Conservation (phyloP, 2,797 vertebrate genomes). For the Champsocephalus esox region DNA sequence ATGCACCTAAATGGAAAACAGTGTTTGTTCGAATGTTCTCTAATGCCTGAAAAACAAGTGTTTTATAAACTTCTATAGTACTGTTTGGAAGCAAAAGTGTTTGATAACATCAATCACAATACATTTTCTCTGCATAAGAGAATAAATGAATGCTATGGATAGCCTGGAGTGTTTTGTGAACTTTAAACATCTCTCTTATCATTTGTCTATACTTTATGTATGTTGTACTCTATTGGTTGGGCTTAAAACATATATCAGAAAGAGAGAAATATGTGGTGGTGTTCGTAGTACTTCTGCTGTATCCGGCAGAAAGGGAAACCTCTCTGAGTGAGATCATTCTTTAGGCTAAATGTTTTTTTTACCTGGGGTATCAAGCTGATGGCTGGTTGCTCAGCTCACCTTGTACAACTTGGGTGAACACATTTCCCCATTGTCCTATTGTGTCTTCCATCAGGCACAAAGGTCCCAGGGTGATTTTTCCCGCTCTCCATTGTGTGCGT, state of each 20-base stretch:
- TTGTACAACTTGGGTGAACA: constrained; percentile 45
- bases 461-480: constrained; percentile 47
- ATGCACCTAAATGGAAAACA: constrained; percentile 45
- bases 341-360: constrained; percentile 66
- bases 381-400: constrained; percentile 71
- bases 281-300: constrained; percentile 64
- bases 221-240: constrained; percentile 17
- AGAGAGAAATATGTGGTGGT: constrained; percentile 66
- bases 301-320: constrained; percentile 63
- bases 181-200: background rate
- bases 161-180: constrained; percentile 3
- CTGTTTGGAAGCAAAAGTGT: constrained; percentile 39
- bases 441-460: constrained; percentile 33
- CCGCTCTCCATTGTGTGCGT: constrained; percentile 21
- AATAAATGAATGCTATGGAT: constrained; percentile 4
- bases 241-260: constrained; percentile 73
- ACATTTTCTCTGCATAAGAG: constrained; percentile 26
- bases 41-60: constrained; percentile 40
- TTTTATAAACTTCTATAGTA: constrained; percentile 24
- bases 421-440: constrained; percentile 22
- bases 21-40: constrained; percentile 35
- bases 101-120: constrained; percentile 37
- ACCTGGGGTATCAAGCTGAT: constrained; percentile 55
- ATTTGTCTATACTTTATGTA: constrained; percentile 9
- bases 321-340: constrained; percentile 54